These are phyloP conservation scores for Mythimna vitellina DNA, from an alignment of 2,888 invertebrate species.

Conservation along the genomic window DNA sequence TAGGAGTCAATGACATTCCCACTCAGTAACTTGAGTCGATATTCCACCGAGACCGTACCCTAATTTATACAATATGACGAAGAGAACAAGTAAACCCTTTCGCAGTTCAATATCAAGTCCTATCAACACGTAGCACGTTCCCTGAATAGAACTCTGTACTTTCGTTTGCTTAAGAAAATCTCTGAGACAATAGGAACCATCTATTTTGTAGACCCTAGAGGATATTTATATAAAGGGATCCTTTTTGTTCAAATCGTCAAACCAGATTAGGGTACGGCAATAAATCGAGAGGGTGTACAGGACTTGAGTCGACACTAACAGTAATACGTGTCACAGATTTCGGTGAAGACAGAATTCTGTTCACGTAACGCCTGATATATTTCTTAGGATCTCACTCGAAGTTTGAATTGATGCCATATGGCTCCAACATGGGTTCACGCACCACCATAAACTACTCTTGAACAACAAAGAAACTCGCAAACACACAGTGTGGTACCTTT, in stretches of 20 bases:
- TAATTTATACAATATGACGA: conserved; percentile 36
- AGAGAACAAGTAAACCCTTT: conserved; percentile 47
- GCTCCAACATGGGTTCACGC: background rate
- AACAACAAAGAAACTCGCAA: conserved; percentile 33
- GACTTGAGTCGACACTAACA: conserved; percentile 26
- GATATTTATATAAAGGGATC: conserved; percentile 39
- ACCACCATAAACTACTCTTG: conserved; percentile 3
- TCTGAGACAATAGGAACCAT: conserved; percentile 32
- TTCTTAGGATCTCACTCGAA: background rate
- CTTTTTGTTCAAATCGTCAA: conserved; percentile 53
- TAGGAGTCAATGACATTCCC: background rate
- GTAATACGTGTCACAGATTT: conserved; percentile 21
- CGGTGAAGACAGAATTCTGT: background rate
- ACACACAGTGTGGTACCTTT: conserved; percentile 22
- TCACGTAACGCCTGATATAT: background rate
- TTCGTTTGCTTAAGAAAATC: conserved; percentile 34
- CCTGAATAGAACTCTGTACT: conserved; percentile 29
- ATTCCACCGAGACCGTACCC: conserved; percentile 8
- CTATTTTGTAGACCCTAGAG: conserved; percentile 27
- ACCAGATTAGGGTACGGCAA: conserved; percentile 43
- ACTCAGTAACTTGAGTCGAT: background rate
- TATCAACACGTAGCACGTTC: conserved; percentile 32
- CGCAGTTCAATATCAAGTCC: conserved; percentile 22
- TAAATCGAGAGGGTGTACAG: conserved; percentile 39
- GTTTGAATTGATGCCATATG: conserved; percentile 3